phyloP scores from a whole-genome alignment of 2,113 vertebrate genomes.

The Dryoscopus gambensis region DNA sequence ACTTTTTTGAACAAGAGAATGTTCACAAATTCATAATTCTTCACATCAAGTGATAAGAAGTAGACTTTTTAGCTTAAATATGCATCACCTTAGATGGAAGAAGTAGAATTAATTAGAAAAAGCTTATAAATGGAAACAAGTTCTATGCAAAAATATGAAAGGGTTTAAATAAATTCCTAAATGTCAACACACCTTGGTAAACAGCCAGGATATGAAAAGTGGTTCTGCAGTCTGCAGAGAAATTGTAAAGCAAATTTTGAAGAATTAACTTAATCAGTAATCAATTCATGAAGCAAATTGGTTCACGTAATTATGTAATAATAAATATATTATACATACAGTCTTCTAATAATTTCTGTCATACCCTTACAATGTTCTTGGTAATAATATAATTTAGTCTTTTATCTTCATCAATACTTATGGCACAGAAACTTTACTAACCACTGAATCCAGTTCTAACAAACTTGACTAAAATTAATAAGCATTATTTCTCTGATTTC shows the following conservation, averaged over 20 bases:
- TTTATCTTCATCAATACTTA: background rate
- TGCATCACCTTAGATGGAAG: slow-evolving; percentile 14
- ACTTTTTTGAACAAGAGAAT: slow-evolving; percentile 44
- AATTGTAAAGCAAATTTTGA: background rate
- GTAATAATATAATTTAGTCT: background rate
- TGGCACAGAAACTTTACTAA: background rate
- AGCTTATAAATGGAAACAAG: background rate
- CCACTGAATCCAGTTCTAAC: background rate
- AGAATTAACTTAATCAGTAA: background rate
- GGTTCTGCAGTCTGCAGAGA: background rate
- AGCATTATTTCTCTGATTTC: background rate
- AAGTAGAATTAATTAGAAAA: background rate
- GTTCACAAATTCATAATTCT: slow-evolving; percentile 3
- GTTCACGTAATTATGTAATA: background rate
- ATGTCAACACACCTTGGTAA: background rate
- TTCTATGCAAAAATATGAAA: background rate
- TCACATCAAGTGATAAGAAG: background rate
- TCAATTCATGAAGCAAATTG: background rate
- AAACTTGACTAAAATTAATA: background rate
- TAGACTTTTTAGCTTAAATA: background rate
- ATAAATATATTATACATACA: background rate
- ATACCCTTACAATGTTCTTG: background rate
- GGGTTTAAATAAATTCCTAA: background rate
- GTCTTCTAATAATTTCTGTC: background rate
- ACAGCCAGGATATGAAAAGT: background rate